Evolutionary conservation across 2,113 vertebrate genomes (phyloP).

Genomic region (Acrocephalus arundinaceus): DNA sequence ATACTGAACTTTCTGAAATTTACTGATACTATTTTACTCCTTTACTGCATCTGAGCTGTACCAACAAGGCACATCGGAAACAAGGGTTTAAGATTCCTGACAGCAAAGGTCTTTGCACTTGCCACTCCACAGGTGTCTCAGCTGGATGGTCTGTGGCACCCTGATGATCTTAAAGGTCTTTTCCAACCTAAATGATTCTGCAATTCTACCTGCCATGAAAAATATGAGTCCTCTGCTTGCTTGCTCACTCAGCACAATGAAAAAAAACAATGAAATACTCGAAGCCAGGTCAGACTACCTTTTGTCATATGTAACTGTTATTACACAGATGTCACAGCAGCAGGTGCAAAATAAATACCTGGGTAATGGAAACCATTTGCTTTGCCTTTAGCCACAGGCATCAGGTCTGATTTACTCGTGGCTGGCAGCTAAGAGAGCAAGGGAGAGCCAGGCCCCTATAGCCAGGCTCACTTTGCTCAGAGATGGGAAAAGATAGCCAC

Average conservation of each 20-base stretch:
- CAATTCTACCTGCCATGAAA: background rate
- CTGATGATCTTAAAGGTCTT: background rate
- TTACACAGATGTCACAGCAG: constrained; percentile 27
- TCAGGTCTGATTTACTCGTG: constrained; percentile 27
- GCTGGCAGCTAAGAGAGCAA: constrained; percentile 23
- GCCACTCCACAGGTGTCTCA: background rate
- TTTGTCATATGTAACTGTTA: constrained; percentile 7
- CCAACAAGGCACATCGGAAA: background rate
- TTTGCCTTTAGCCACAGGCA: constrained; percentile 28
- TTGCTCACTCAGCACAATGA: background rate
- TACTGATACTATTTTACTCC: constrained; percentile 45
- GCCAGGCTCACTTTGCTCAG: background rate
- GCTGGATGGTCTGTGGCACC: background rate
- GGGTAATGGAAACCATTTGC: constrained; percentile 37
- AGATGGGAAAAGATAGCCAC: background rate
- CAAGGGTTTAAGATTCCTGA: constrained; percentile 25
- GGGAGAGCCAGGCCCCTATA: background rate
- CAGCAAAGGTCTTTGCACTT: constrained; percentile 19
- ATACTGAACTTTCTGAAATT: constrained; percentile 67
- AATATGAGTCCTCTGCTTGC: background rate
- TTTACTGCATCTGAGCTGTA: constrained; percentile 21
- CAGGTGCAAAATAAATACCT: constrained; percentile 50
- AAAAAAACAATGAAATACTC: background rate
- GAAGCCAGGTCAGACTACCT: constrained; percentile 27
- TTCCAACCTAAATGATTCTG: background rate